Evolutionary conservation across 2,113 vertebrate species (phyloP).

Genomic region (Chlamydotis undulata): DNA sequence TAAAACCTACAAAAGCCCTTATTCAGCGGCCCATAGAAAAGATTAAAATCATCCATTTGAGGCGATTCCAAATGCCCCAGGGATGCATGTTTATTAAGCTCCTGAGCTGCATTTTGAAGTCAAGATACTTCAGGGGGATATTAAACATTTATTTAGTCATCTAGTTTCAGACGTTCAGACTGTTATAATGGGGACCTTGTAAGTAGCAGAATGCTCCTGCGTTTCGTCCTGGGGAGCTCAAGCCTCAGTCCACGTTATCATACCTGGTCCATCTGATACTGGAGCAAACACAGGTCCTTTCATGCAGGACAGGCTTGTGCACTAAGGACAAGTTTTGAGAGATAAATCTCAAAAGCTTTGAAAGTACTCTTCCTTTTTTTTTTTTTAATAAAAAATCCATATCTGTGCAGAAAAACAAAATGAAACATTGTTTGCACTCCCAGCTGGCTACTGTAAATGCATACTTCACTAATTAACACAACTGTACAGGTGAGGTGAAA

Average conservation of each 20-base stretch:
- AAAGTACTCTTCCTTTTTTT: background rate
- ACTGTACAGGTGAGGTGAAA: background rate
- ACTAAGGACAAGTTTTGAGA: background rate
- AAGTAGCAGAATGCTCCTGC: background rate
- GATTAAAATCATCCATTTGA: background rate
- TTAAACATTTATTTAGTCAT: background rate
- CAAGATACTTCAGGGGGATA: background rate
- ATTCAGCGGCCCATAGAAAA: background rate
- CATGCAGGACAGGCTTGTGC: background rate
- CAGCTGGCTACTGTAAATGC: background rate
- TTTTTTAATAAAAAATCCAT: background rate
- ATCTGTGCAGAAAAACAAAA: background rate
- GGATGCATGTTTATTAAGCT: background rate
- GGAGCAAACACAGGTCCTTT: background rate
- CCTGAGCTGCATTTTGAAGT: background rate
- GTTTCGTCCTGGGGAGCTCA: background rate
- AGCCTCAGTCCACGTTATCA: background rate
- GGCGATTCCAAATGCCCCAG: background rate
- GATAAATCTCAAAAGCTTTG: background rate
- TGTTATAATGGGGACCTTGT: background rate
- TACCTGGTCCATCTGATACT: background rate
- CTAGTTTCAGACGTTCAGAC: background rate
- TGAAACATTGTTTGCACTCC: fast-evolving
- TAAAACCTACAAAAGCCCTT: background rate
- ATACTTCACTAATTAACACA: background rate